phyloP scores from a whole-genome alignment of 2,797 vertebrate species.

The Danio aesculapii region DNA sequence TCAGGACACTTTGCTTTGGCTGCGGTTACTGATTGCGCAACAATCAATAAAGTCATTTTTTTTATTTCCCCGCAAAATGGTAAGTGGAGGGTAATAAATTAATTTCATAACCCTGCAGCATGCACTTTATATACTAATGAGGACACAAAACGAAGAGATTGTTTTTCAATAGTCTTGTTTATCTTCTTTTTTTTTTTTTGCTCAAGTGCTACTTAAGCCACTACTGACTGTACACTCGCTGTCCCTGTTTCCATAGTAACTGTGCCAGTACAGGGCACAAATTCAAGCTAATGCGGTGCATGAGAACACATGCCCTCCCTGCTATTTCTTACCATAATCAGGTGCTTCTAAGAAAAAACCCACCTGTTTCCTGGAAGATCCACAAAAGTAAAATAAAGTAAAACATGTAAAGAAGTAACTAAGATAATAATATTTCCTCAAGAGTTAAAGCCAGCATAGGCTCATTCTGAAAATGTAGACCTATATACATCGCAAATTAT shows the following conservation, averaged over 20 bases:
- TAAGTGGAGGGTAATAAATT: slow-evolving; percentile 11
- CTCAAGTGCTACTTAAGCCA: slow-evolving; percentile 45
- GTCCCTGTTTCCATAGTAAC: slow-evolving; percentile 59
- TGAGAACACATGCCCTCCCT: neutral
- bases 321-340: slow-evolving; percentile 11
- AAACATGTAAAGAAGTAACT: too few relatives aligned
- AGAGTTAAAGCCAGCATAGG: too few relatives aligned
- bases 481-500: too few relatives aligned
- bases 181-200: slow-evolving; percentile 15
- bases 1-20: slow-evolving; percentile 39
- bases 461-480: too few relatives aligned
- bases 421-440: too few relatives aligned
- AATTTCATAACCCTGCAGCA: slow-evolving; percentile 24
- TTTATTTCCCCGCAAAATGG: slow-evolving; percentile 23
- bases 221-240: slow-evolving; percentile 37
- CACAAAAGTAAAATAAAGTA: too few relatives aligned
- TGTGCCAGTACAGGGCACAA: slow-evolving; percentile 41
- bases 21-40: slow-evolving; percentile 24
- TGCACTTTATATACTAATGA: slow-evolving; percentile 32
- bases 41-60: slow-evolving; percentile 35
- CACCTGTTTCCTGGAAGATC: neutral
- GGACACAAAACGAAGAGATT: slow-evolving; percentile 35
- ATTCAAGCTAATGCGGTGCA: slow-evolving; percentile 36
- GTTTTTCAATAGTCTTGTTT: slow-evolving; percentile 40
- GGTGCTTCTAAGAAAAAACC: slow-evolving; percentile 24